phyloP scores from a whole-genome alignment of 2,113 vertebrate genomes.

The Lophochroa leadbeateri region DNA sequence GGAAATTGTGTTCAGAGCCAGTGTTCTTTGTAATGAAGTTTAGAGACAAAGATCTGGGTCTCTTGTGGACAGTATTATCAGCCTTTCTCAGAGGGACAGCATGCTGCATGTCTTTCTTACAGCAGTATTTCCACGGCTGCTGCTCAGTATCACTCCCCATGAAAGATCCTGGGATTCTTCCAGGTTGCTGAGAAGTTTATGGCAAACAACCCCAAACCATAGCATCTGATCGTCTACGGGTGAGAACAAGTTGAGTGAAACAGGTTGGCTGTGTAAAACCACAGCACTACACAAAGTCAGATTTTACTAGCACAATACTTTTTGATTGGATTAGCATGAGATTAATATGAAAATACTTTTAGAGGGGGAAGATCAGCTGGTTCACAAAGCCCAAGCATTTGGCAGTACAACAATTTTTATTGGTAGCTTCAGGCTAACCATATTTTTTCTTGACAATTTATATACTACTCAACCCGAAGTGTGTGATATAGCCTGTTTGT shows the following conservation, averaged over 20 bases:
- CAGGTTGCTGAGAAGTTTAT: background rate
- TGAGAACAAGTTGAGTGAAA: background rate
- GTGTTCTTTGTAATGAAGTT: background rate
- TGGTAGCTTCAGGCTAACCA: slow-evolving; percentile 42
- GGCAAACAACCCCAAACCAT: background rate
- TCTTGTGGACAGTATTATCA: background rate
- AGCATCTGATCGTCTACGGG: background rate
- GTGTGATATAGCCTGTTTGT: slow-evolving; percentile 21
- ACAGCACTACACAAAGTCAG: background rate
- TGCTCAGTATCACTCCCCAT: background rate
- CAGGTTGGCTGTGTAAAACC: background rate
- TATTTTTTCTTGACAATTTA: slow-evolving; percentile 53
- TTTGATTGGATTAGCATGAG: background rate
- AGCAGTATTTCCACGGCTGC: background rate
- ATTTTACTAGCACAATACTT: background rate
- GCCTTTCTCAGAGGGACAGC: background rate
- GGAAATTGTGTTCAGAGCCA: background rate
- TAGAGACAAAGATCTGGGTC: background rate
- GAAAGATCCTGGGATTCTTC: background rate
- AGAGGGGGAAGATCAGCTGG: slow-evolving; percentile 2
- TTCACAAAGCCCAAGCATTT: slow-evolving; percentile 23
- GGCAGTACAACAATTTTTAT: background rate
- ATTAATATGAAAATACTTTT: background rate
- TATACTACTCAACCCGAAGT: slow-evolving; percentile 9
- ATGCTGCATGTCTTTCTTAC: background rate